Conservation (phyloP, 2,113 vertebrate species). For the Chaetodon auriga region DNA sequence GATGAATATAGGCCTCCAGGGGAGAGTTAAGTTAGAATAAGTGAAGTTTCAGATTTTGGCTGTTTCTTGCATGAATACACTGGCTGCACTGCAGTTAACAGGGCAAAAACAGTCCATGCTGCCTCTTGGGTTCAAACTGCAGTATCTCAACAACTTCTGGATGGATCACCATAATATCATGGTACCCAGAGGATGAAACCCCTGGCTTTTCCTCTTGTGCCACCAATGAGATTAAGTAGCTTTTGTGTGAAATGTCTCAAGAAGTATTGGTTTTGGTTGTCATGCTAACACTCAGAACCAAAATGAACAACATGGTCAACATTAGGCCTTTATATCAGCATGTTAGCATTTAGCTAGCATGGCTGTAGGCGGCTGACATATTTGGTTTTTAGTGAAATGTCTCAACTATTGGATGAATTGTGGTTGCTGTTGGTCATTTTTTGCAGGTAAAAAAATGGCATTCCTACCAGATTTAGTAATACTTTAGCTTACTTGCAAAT, state of each 20-base stretch:
- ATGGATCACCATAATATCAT: too few species aligned
- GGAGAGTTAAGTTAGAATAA: slow-evolving; percentile 48
- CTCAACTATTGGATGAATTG: too few species aligned
- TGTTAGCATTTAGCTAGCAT: too few species aligned
- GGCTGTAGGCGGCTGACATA: too few species aligned
- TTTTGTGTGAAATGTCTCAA: background rate
- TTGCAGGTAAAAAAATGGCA: too few species aligned
- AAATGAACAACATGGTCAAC: too few species aligned
- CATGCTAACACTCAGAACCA: too few species aligned
- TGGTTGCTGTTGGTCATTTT: too few species aligned
- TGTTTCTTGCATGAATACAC: slow-evolving; percentile 36
- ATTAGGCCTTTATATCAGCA: too few species aligned
- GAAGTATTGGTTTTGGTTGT: background rate
- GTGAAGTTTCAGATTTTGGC: slow-evolving; percentile 67
- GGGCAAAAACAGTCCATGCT: background rate
- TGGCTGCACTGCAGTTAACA: slow-evolving; percentile 9
- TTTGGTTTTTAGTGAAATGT: too few species aligned
- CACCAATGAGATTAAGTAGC: background rate
- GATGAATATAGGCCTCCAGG: slow-evolving; percentile 51
- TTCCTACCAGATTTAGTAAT: too few species aligned
- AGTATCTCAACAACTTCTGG: background rate
- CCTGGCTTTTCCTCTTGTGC: background rate
- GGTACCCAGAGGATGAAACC: background rate
- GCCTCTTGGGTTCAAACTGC: background rate
- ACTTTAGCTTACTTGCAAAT: too few species aligned